A percentile compares a stretch with the other conserved stretches of the same genome.
Evolutionary conservation across 2,113 vertebrate species (phyloP).

Genomic region (Rhabdomys dilectus): DNA sequence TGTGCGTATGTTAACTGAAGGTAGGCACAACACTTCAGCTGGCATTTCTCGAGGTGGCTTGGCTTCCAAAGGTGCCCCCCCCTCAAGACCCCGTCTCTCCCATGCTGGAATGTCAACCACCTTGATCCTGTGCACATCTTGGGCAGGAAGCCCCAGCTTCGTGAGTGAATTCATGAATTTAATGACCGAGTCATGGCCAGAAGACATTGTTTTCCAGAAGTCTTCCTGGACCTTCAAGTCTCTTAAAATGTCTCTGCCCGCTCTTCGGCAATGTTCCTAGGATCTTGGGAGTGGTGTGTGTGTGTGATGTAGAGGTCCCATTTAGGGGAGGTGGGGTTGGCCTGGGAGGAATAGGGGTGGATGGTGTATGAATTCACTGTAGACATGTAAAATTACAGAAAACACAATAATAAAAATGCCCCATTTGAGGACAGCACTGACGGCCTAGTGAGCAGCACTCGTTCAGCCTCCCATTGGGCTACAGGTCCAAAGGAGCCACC

Average conservation of each 20-base stretch:
- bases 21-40: fast-evolving
- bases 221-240: background rate
- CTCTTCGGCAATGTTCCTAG: background rate
- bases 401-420: background rate
- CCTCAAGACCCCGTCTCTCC: too few relatives aligned
- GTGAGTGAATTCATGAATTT: background rate
- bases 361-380: background rate
- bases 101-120: background rate
- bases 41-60: background rate
- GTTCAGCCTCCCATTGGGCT: background rate
- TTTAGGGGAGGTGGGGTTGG: background rate
- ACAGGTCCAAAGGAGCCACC: background rate
- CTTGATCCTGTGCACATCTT: background rate
- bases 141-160: background rate
- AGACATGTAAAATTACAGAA: too few relatives aligned
- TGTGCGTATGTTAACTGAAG: background rate
- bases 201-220: too few relatives aligned
- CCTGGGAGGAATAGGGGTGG: background rate
- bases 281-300: background rate
- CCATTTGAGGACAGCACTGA: background rate
- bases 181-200: background rate
- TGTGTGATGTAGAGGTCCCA: background rate
- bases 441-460: background rate
- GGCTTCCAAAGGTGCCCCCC: background rate
- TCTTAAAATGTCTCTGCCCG: background rate